phyloP scores from a whole-genome alignment of 2,888 invertebrate genomes.

The Aproaerema taeniolella region DNA sequence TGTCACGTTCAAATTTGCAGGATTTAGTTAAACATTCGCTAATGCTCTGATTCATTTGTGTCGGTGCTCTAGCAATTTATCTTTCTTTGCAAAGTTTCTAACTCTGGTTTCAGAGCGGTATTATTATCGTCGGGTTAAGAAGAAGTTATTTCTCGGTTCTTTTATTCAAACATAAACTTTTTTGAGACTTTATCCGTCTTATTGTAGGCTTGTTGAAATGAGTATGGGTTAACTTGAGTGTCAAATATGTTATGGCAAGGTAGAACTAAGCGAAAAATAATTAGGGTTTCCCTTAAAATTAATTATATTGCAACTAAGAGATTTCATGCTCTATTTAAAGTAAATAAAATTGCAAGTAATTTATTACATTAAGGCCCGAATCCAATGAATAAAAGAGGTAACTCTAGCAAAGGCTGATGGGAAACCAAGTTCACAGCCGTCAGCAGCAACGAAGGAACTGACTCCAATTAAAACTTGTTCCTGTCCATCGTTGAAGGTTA shows the following conservation, averaged over 20 bases:
- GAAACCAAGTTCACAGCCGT: conserved; percentile 49
- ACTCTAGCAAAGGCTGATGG: conserved; percentile 56
- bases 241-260: no score
- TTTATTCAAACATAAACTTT: conserved; percentile 1
- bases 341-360: no score
- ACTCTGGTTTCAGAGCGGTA: conserved; percentile 9
- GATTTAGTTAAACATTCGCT: not conserved
- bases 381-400: conserved; percentile 45
- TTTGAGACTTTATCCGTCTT: no score
- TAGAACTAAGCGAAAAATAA: no score
- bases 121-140: conserved; percentile 12
- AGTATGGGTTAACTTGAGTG: no score
- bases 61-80: conserved; percentile 15
- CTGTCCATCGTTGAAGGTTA: conserved; percentile 37
- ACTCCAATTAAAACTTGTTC: conserved; percentile 47
- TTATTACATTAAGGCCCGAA: no score
- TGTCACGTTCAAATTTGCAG: conserved; percentile 1
- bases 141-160: not conserved
- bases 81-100: conserved; percentile 14
- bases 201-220: no score
- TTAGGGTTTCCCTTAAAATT: no score
- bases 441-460: conserved; percentile 53
- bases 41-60: not conserved
- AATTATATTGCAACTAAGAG: no score
- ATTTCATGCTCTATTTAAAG: no score